Evolutionary conservation across 2,797 vertebrate genomes (phyloP), one percentile per base, ranked within the genome.

Genomic region (Eulemur mongoz): DNA sequence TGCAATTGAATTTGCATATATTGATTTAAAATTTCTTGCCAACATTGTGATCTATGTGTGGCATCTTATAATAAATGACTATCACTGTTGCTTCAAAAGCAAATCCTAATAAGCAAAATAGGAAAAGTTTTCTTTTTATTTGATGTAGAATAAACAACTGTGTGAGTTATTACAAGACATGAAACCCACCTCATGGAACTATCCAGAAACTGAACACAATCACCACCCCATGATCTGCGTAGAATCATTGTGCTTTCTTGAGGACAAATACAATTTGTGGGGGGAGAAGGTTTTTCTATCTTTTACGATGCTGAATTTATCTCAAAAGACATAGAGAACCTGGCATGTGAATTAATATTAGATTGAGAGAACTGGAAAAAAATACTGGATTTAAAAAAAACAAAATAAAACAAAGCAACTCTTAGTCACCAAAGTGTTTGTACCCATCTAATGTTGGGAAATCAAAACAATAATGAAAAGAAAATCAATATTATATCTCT

Each of bases 61-160:
- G 79, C 76, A 27, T 69, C 25, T 22, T 35, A 87, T 76, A 13
- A 12, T 70, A 92, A 93, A 93, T 52, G 94, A 40, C 96, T 40
- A 57, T 50, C 54, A 3, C 20, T 35, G 0, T 80, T 67, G 35
- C 79, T 67, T 72, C 38, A 76, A 35, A 65, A 95, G 89, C 87
- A 57, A 54, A 20, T 11, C 4, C 43, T 27, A 8, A 70, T 0
- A n/a, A 70, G 38, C 32, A 4, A 43, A 50, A 45, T 40, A 30
- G 13, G 22, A 57, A 40, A 72, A 79, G 81, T 48, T 18, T 78
- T 54, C 27, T 45, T 86, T 95, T 52, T 45, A 6, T 65, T 25
- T 27, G 1, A 84, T 43, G 83, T 4, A 45, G 52, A 52, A 22
- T 43, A 50, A 73, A 67, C 20, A 38, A 7, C 7, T 0, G 1